Percentiles rank a stretch among this genome's conserved stretches.
Conservation (phyloP, 2,797 vertebrate genomes). For the Steatocranus sp. region DNA sequence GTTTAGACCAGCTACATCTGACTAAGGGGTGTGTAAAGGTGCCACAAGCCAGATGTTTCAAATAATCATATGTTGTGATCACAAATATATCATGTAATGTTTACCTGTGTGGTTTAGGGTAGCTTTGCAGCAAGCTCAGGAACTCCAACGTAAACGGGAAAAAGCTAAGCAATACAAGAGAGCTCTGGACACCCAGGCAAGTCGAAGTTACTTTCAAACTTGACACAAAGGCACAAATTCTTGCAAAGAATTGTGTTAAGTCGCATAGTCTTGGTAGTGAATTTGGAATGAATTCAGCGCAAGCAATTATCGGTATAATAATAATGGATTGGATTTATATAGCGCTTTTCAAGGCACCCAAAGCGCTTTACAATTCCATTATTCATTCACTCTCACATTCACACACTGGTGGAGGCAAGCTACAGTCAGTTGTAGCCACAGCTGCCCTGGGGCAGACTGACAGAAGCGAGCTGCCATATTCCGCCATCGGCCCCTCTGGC, state of each 20-base stretch:
- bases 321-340: too few species aligned
- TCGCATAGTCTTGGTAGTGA: not conserved
- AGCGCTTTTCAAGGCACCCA: too few species aligned
- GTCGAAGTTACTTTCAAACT: not conserved
- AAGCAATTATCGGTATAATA: not conserved
- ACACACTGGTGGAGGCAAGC: too few species aligned
- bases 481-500: too few species aligned
- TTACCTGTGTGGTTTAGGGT: constrained; percentile 54
- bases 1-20: constrained; percentile 74
- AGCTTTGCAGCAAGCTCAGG: constrained; percentile 64
- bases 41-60: not conserved
- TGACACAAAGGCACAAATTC: not conserved
- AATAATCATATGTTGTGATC: not conserved
- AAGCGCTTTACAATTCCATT: too few species aligned
- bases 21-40: constrained; percentile 74
- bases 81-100: not conserved
- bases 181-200: constrained; percentile 78
- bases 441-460: too few species aligned
- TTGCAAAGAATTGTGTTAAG: not conserved
- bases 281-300: not conserved
- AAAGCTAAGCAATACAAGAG: constrained; percentile 64
- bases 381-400: too few species aligned
- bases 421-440: too few species aligned
- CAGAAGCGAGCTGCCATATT: too few species aligned
- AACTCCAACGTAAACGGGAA: constrained; percentile 69